phyloP scores from a whole-genome alignment of 2,113 vertebrate genomes.

The Gallinago undulata region DNA sequence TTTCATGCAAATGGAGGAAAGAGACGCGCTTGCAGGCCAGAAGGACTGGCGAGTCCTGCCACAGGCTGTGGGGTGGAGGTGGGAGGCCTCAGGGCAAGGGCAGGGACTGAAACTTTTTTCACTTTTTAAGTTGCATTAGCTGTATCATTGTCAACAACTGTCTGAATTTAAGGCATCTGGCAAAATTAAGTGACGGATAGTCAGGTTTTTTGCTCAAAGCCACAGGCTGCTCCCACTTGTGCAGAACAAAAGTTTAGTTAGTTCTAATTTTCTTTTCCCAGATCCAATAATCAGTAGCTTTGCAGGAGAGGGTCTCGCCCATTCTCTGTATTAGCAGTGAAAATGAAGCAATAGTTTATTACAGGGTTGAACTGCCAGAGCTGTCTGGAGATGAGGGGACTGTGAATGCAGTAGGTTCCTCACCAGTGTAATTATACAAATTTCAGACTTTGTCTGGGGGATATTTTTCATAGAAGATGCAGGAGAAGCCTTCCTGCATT shows the following conservation, averaged over 20 bases:
- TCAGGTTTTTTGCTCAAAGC: background rate
- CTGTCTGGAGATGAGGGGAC: background rate
- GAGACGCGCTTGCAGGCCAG: background rate
- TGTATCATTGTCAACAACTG: background rate
- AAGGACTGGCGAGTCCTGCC: slow-evolving; percentile 5
- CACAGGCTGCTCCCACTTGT: background rate
- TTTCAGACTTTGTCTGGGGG: background rate
- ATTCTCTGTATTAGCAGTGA: background rate
- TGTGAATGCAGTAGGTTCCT: background rate
- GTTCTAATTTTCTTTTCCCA: background rate
- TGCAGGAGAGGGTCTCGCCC: background rate
- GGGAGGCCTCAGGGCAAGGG: background rate
- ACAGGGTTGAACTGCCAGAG: background rate
- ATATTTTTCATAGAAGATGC: background rate
- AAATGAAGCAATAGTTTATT: slow-evolving; percentile 18
- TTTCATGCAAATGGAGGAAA: slow-evolving; percentile 14
- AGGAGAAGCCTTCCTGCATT: background rate
- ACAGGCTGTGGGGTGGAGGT: slow-evolving; percentile 20
- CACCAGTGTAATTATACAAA: slow-evolving; percentile 32
- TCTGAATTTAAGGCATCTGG: background rate
- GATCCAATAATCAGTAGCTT: background rate
- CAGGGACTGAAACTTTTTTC: slow-evolving; percentile 13
- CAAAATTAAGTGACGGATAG: background rate
- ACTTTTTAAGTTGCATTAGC: background rate
- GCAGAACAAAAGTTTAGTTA: background rate